Evolutionary conservation across 2,113 vertebrate species (phyloP).

Genomic region (Cinclus cinclus): DNA sequence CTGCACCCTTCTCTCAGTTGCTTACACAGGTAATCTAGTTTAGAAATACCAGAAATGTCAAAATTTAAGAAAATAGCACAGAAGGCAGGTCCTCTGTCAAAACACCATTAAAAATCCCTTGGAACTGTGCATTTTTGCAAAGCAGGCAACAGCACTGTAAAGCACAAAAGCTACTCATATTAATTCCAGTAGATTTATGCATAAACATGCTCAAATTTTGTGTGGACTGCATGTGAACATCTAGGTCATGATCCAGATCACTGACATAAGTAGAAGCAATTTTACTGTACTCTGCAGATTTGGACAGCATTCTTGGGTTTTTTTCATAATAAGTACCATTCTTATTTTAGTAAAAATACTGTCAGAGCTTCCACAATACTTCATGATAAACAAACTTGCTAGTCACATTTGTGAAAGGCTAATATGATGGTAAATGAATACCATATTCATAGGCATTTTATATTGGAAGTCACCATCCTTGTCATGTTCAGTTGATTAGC

Average conservation of each 20-base stretch:
- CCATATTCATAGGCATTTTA: background rate
- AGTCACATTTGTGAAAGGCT: background rate
- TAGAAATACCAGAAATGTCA: background rate
- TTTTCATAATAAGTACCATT: background rate
- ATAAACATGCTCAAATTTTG: background rate
- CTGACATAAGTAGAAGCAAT: background rate
- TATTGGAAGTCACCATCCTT: background rate
- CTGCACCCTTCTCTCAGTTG: background rate
- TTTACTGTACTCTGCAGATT: background rate
- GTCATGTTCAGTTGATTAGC: background rate
- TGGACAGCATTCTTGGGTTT: background rate
- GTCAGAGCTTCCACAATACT: background rate
- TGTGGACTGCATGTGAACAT: background rate
- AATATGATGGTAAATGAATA: background rate
- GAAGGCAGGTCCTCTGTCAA: background rate
- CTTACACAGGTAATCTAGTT: background rate
- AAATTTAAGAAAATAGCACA: background rate
- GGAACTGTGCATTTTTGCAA: background rate
- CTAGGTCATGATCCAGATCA: background rate
- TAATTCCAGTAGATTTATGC: background rate
- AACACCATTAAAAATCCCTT: background rate
- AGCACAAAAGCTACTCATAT: background rate
- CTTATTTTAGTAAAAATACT: background rate
- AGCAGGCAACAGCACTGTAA: background rate
- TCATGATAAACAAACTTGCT: background rate